These are phyloP conservation scores for Carduelis carduelis DNA, from an alignment of 2,797 vertebrate genomes.

Conservation along the genomic window DNA sequence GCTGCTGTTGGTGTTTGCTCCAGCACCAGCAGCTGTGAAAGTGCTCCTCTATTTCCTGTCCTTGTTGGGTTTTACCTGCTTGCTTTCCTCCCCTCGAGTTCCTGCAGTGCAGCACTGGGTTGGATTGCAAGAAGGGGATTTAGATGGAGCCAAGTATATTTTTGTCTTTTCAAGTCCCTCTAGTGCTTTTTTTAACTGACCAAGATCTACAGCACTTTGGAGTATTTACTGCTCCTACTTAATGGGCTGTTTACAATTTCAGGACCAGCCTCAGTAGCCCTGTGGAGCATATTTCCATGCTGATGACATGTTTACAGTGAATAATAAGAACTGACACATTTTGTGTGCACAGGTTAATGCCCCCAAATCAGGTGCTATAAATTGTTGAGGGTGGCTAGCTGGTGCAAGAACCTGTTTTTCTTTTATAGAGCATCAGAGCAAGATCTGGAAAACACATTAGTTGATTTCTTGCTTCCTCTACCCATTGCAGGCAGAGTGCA, in stretches of 20 bases:
- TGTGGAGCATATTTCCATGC: constrained; percentile 18
- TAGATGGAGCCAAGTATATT: not conserved
- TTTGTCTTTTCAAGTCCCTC: not conserved
- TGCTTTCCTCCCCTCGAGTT: not conserved
- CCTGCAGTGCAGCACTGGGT: not conserved
- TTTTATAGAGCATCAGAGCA: not conserved
- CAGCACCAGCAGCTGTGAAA: not conserved
- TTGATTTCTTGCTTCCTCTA: not conserved
- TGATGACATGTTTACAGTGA: constrained; percentile 40
- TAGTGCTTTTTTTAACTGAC: constrained; percentile 33
- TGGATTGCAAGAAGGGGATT: not conserved
- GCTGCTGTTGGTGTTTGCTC: not conserved
- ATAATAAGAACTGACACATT: constrained; percentile 40
- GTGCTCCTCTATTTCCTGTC: not conserved
- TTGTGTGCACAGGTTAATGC: constrained; percentile 8
- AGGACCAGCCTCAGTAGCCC: constrained; percentile 2
- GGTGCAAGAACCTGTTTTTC: not conserved
- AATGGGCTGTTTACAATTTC: constrained; percentile 30
- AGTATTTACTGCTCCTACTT: constrained; percentile 43
- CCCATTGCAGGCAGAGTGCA: not conserved
- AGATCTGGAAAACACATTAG: not conserved
- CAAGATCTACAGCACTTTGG: not conserved
- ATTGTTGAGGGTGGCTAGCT: not conserved
- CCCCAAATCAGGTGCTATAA: not conserved
- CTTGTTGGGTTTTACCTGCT: not conserved